Base-by-base conservation (phyloP, 2,113 vertebrate species). In the Nestor notabilis region DNA sequence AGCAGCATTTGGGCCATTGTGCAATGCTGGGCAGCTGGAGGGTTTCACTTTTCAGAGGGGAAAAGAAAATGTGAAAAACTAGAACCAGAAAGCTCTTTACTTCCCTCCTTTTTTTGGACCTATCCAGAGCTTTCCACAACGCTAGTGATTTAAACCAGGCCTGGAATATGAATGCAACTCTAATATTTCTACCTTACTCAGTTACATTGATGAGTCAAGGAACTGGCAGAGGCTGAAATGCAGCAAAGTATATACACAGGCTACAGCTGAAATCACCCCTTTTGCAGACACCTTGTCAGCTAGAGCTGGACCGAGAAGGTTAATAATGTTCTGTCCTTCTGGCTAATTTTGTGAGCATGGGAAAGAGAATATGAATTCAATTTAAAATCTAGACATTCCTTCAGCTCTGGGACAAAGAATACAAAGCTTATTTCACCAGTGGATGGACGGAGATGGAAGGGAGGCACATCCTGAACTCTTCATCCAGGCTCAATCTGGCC, bases 111-210 rank as follows among this genome's bases (percentile, higher is more conserved):
- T 44, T 55, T 85, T 89, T 91, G 96, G 97, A 97, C 95, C 75
- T 91, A 95, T 97, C 97, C 97, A 97, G 96, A 97, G 95, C 97
- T 98, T 98, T 96, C 95, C 92, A 97, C 97, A 97, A 97, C 90
- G 93, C 79, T 91, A 63, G 93, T 98, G 97, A 98, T 98, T 98
- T 98, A 98, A 98, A 98, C 96, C 97, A 97, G 97, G 98, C 98
- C 95, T 97, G 96, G 95, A 97, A 90, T 92, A 96, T 74, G 95
- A 98, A 98, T 89, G 96, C 91, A 95, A 81, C 89, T 83, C 95
- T 95, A 97, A 96, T 96, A 97, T 97, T 98, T 96, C 97, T 97
- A 97, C 97, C 97, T 96, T 95, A 86, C 89, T 96, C 46, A 18
- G 90, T 97, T 96, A 94, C 79, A 90, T 69, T 17, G 86, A 97